Percentiles rank a stretch among this genome's conserved stretches.
Evolutionary conservation across 2,113 vertebrate genomes (phyloP).

Genomic region (Girardinichthys multiradiatus): DNA sequence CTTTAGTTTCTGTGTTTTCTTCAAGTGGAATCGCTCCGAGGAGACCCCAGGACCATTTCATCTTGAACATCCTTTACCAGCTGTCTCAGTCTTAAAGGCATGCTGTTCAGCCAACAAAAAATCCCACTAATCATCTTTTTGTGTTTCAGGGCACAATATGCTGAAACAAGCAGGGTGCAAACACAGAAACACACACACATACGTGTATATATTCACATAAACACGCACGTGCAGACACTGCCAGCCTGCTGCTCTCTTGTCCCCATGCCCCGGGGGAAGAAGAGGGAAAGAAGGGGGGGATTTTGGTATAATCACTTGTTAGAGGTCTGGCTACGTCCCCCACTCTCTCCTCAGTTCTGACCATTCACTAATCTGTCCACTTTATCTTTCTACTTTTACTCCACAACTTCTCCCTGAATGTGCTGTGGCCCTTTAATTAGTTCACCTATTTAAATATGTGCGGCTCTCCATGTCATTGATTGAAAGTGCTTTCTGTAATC

Average conservation of each 20-base stretch:
- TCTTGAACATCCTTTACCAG: conserved; percentile 79
- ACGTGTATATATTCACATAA: conserved; percentile 28
- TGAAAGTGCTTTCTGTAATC: too few species aligned
- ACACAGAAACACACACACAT: conserved; percentile 45
- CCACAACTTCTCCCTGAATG: conserved; percentile 13
- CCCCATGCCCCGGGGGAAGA: conserved; percentile 76
- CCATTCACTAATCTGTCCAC: conserved; percentile 45
- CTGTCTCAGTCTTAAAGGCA: conserved; percentile 82
- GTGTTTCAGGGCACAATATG: conserved; percentile 84
- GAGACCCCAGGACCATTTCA: conserved; percentile 77
- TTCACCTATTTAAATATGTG: neutral
- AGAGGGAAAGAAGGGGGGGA: conserved; percentile 19
- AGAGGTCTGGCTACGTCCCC: conserved; percentile 73
- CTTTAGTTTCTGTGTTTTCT: conserved; percentile 67
- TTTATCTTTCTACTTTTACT: conserved; percentile 30
- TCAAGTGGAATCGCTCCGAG: conserved; percentile 74
- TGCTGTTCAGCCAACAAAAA: conserved; percentile 80
- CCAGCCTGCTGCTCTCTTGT: conserved; percentile 77
- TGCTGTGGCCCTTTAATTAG: neutral
- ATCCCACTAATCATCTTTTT: conserved; percentile 84
- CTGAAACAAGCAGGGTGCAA: conserved; percentile 77
- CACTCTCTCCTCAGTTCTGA: conserved; percentile 45
- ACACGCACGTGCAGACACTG: conserved; percentile 52
- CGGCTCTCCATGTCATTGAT: too few species aligned
- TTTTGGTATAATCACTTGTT: conserved; percentile 82